Percentiles rank a stretch among this genome's conserved stretches.
phyloP scores from a whole-genome alignment of 2,888 invertebrate species.

The Drosophila melanosoma region DNA sequence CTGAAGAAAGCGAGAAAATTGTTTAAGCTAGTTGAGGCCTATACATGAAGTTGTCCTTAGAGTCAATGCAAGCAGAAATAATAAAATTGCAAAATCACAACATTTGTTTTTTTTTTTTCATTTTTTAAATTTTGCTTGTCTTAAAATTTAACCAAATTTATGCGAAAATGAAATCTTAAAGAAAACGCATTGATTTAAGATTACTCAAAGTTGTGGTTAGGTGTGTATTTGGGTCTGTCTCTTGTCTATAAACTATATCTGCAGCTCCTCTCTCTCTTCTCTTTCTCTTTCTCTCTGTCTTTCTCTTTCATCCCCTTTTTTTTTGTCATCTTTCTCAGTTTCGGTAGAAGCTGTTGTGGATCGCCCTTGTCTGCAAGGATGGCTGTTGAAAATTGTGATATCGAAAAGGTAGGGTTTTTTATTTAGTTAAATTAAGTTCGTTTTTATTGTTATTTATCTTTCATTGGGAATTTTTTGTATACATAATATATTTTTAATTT shows the following conservation, averaged over 20 bases:
- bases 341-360: slow-evolving; percentile 19
- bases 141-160: not conserved
- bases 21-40: slow-evolving; percentile 51
- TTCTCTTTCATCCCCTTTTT: not conserved
- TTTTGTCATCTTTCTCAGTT: slow-evolving; percentile 2
- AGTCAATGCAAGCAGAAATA: slow-evolving; percentile 2
- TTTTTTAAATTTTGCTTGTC: not conserved
- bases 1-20: slow-evolving; percentile 58
- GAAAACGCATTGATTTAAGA: slow-evolving; percentile 3
- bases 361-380: slow-evolving; percentile 35
- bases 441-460: slow-evolving; percentile 61
- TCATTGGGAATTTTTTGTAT: slow-evolving; percentile 63
- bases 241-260: not conserved
- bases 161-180: slow-evolving; percentile 19
- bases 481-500: slow-evolving; percentile 72
- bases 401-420: slow-evolving; percentile 67
- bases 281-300: not conserved
- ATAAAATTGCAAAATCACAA: slow-evolving; percentile 6
- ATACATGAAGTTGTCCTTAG: slow-evolving; percentile 21
- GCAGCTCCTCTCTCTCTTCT: slow-evolving; percentile 13
- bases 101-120: not conserved
- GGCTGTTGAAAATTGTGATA: slow-evolving; percentile 59
- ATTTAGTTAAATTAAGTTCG: slow-evolving; percentile 69
- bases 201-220: slow-evolving; percentile 3
- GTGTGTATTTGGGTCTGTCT: slow-evolving; percentile 11